Evolutionary conservation across 2,113 vertebrate species (phyloP).

Genomic region (Tamias sibiricus): DNA sequence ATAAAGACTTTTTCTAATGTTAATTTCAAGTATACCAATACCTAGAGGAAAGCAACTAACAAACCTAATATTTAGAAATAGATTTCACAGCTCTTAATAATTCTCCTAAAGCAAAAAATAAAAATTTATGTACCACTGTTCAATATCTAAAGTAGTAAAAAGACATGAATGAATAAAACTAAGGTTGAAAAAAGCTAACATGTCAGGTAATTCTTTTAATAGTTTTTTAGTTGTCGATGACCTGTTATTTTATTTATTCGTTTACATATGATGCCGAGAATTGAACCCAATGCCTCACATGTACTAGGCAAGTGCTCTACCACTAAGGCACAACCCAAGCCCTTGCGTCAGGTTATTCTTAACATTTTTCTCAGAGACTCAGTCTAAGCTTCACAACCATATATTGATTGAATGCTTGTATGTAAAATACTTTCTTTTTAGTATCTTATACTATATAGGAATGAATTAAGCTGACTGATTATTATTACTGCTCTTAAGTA

Average conservation of each 20-base stretch:
- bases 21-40: slow-evolving; percentile 9
- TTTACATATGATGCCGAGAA: too few relatives aligned
- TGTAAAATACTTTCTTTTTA: not conserved
- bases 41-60: not conserved
- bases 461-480: not conserved
- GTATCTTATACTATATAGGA: not conserved
- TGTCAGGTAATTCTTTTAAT: not conserved
- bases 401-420: not conserved
- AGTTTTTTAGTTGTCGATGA: too few relatives aligned
- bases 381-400: not conserved
- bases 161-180: not conserved
- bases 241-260: too few relatives aligned
- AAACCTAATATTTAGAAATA: not conserved
- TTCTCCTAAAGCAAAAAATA: not conserved
- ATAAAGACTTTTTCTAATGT: not conserved
- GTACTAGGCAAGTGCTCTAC: too few relatives aligned
- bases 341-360: not conserved
- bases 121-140: not conserved
- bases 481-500: not conserved
- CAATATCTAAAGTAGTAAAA: not conserved
- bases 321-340: too few relatives aligned
- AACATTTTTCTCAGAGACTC: not conserved
- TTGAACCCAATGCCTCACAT: too few relatives aligned
- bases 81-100: not conserved
- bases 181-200: not conserved